phyloP scores from a whole-genome alignment of 2,113 vertebrate genomes.

The Suncus etruscus region DNA sequence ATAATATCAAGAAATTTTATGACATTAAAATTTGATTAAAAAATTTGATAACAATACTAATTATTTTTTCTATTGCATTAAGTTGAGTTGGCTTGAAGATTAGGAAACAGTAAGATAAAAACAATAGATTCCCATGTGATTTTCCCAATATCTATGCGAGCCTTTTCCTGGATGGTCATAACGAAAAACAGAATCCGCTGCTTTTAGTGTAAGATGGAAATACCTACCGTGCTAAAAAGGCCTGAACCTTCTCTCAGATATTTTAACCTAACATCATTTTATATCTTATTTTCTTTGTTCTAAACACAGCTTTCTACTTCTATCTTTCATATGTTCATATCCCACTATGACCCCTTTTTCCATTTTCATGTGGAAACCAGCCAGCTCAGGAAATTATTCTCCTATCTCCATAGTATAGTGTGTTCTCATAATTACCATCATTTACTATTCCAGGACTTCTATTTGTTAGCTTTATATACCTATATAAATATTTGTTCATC shows the following conservation, averaged over 20 bases:
- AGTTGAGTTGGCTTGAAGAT: neutral
- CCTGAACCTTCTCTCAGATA: neutral
- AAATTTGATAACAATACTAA: neutral
- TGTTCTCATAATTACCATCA: neutral
- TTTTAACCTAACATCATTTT: neutral
- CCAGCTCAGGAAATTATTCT: neutral
- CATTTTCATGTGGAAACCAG: neutral
- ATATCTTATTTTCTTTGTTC: neutral
- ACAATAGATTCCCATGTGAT: neutral
- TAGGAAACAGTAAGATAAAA: neutral
- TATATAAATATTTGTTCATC: neutral
- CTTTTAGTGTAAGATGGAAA: neutral
- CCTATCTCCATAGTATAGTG: neutral
- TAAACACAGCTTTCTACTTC: slow-evolving; percentile 2
- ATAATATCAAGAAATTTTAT: neutral
- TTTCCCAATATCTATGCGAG: neutral
- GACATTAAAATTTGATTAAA: neutral
- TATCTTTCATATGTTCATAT: neutral
- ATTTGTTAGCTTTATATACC: neutral
- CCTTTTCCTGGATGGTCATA: neutral
- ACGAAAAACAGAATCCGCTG: neutral
- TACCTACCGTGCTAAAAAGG: neutral
- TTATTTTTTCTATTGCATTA: slow-evolving; percentile 25
- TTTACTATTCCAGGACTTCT: neutral
- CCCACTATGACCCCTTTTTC: neutral